These are phyloP conservation scores for Thymelicus sylvestris DNA, from an alignment of 2,888 invertebrate species.

Conservation along the genomic window DNA sequence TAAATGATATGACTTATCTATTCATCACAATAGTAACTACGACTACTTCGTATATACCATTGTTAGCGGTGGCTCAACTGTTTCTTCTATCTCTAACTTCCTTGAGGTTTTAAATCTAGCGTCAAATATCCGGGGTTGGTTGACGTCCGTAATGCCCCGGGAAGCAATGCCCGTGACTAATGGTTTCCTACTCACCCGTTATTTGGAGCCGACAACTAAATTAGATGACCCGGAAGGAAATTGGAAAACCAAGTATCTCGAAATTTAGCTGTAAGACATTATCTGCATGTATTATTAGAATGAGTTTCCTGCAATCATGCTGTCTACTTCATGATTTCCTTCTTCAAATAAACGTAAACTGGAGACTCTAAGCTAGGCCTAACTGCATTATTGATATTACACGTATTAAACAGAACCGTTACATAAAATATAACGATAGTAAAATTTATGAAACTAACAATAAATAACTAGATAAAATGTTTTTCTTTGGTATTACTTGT, in stretches of 20 bases:
- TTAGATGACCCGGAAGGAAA: slow-evolving; percentile 43
- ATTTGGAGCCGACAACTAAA: slow-evolving; percentile 48
- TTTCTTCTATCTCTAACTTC: slow-evolving; percentile 1
- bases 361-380: too few species aligned
- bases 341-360: too few species aligned
- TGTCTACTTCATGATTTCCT: not conserved
- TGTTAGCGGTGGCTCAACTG: slow-evolving; percentile 2
- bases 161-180: slow-evolving; percentile 49
- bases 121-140: slow-evolving; percentile 33
- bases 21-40: not conserved
- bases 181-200: slow-evolving; percentile 50
- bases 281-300: not conserved
- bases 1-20: not conserved
- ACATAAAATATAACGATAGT: too few species aligned
- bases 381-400: too few species aligned
- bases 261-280: not conserved
- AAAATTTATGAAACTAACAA: too few species aligned
- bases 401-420: too few species aligned
- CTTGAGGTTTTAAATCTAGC: slow-evolving; percentile 30
- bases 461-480: too few species aligned
- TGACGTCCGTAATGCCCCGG: slow-evolving; percentile 42
- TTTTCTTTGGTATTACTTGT: too few species aligned
- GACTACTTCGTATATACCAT: not conserved
- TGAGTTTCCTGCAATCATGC: not conserved
- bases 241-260: slow-evolving; percentile 19